Conservation (phyloP, 2,113 vertebrate genomes). For the Lathamus discolor region DNA sequence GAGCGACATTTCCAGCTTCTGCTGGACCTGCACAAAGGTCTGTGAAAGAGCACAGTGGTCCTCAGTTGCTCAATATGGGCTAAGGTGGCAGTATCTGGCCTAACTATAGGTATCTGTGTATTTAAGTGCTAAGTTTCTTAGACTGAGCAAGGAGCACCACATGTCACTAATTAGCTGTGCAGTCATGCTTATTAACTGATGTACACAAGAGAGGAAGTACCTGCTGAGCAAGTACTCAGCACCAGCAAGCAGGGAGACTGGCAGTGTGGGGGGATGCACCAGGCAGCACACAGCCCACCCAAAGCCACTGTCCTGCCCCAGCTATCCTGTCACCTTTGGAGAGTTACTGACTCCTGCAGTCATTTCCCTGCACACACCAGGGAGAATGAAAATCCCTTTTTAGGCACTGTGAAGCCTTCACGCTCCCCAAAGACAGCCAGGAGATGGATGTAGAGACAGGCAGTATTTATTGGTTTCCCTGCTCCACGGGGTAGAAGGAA, state of each 20-base stretch:
- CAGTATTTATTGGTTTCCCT: not conserved
- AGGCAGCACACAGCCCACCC: fast-evolving
- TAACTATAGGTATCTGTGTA: not conserved
- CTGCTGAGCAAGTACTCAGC: not conserved
- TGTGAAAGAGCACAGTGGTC: not conserved
- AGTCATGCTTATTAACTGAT: not conserved
- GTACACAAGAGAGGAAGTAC: not conserved
- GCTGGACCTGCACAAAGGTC: not conserved
- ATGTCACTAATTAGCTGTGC: not conserved
- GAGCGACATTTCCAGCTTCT: fast-evolving
- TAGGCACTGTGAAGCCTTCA: not conserved
- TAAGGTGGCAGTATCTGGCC: not conserved
- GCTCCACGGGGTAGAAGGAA: not conserved
- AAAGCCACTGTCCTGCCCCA: not conserved
- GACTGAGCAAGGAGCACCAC: not conserved
- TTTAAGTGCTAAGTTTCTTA: not conserved
- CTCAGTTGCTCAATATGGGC: fast-evolving
- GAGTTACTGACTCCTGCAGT: not conserved
- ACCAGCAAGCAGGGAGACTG: not conserved
- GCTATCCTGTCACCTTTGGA: not conserved
- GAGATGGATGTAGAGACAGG: not conserved
- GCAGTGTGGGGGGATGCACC: fast-evolving
- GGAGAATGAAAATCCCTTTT: not conserved
- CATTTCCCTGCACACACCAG: fast-evolving
- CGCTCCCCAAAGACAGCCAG: not conserved